Evolutionary conservation across 2,888 invertebrate genomes (phyloP), one percentile per base, ranked within the genome.

Genomic region (Hirtodrosophila confusa): DNA sequence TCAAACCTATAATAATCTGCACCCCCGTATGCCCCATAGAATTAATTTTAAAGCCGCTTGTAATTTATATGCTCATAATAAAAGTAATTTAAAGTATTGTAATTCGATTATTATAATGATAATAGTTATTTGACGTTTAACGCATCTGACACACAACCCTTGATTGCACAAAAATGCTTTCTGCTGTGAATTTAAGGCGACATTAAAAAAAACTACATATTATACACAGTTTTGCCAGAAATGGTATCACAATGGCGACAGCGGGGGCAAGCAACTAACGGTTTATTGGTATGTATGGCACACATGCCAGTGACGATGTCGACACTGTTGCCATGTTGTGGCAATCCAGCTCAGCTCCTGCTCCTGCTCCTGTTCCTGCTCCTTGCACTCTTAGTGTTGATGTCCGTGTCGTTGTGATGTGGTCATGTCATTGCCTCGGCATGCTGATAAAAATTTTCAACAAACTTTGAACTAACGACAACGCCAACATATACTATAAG

Each of bases 391-490:
- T 37, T 49, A 57, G 54, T 51, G 58, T 35, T 45, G 40, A 58
- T 69, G 78, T 62, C 67, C 69, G 64, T 75, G 65, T 68, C 61
- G 57, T 49, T 78, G 73, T 86, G 82, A 82, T 82, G 88, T 75
- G 88, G 82, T 86, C 88, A 86, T 88, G 82, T 88, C 88, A 82
- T 79, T 82, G 88, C 84, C 65, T 72, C 80, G 57, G 77, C 80
- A 70, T 69, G 66, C 76, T 82, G 88, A 88, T 86, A 82, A 82
- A 67, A 86, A 75, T 83, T 79, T 75, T 86, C 76, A 86, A 79
- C 82, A 86, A 82, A 82, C 86, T 88, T 82, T 66, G 69, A 86
- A 73, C 80, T 83, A 88, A 82, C 88, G 88, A 88, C 82, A 86
- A 57, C 51, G 47, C 60, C 47, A 57, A 29, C 54, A 58, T 39